Percentiles rank a stretch among this genome's conserved stretches.
These are phyloP conservation scores for Erpetoichthys calabaricus DNA, from an alignment of 2,797 vertebrate genomes.

Conservation along the genomic window DNA sequence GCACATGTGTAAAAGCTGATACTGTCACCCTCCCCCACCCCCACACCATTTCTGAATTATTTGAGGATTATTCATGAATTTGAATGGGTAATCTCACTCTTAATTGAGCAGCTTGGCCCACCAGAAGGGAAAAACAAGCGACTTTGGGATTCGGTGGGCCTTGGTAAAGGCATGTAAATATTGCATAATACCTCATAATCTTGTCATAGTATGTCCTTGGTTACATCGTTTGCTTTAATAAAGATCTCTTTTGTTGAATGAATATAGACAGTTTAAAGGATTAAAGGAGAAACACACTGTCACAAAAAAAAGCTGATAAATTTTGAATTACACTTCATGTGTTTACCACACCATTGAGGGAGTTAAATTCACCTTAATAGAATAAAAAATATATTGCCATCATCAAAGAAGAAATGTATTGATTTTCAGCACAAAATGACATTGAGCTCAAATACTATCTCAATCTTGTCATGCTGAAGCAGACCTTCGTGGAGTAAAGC, in stretches of 20 bases:
- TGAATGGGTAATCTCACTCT: constrained; percentile 26
- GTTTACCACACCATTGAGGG: too few relatives aligned
- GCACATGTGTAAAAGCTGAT: constrained; percentile 42
- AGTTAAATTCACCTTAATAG: too few relatives aligned
- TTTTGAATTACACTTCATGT: too few relatives aligned
- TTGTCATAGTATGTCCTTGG: constrained; percentile 37
- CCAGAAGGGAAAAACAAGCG: constrained; percentile 15
- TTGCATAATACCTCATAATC: constrained; percentile 48
- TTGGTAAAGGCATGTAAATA: constrained; percentile 32
- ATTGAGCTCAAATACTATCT: background rate
- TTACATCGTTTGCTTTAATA: constrained; percentile 43
- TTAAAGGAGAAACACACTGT: constrained; percentile 29
- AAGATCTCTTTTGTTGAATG: constrained; percentile 36
- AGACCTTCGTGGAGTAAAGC: background rate
- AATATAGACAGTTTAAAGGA: constrained; percentile 34
- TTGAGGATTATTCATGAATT: constrained; percentile 37
- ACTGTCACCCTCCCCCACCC: constrained; percentile 36
- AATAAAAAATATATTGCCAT: background rate
- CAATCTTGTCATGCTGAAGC: background rate
- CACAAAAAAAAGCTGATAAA: too few relatives aligned
- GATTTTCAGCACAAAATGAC: background rate
- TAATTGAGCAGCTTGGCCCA: constrained; percentile 7
- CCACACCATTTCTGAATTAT: constrained; percentile 39
- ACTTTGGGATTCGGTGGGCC: constrained; percentile 2
- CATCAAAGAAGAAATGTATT: background rate